Base-by-base conservation (phyloP, 2,888 invertebrate genomes). In the Pecten maximus region DNA sequence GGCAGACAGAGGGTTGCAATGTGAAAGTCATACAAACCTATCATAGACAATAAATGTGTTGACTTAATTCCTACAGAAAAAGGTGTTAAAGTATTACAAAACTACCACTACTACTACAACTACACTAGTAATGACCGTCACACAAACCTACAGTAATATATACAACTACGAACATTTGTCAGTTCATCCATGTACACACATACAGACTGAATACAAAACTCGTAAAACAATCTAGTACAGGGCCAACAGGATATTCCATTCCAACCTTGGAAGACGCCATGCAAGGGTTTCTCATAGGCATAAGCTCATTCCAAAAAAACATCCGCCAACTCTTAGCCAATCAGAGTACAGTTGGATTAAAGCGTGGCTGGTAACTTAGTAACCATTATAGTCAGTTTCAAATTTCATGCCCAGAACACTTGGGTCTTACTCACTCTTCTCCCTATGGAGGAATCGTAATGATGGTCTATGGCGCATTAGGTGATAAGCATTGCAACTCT, bases 371-470 rank as follows among this genome's bases (percentile, higher is more conserved):
- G 74, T 74, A 74, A 74, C 74, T 74, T 74, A 74, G 74, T 74
- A 74, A 74, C 74, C 35, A 16, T 74, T 74, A 74, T 74, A 35
- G 74, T 19, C 28, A 74, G 74, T 74, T 74, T 74, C 74, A 74
- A 28, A 74, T 0, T 74, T 74, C 74, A 74, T 74, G 74, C 74
- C 74, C 74, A 74, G 35, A 54, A 54, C 54, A 23, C 54, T 54
- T 54, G 54, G 86, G 35, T 88, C 35, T 89, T 92, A 93, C 93
- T 93, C 91, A 93, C 93, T 93, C 90, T 91, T 91, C 39, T 91
- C 91, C 23, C 92, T 92, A 87, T 91, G 91, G n/a, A 92, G 89
- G 40, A 91, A 91, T 91, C 92, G 91, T 88, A 93, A 92, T 19
- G 93, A 93, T 87, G 90, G 88, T 87, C 87, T 88, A 39, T 50